Conservation (phyloP, 2,797 vertebrate species). For the Mus minutoides region DNA sequence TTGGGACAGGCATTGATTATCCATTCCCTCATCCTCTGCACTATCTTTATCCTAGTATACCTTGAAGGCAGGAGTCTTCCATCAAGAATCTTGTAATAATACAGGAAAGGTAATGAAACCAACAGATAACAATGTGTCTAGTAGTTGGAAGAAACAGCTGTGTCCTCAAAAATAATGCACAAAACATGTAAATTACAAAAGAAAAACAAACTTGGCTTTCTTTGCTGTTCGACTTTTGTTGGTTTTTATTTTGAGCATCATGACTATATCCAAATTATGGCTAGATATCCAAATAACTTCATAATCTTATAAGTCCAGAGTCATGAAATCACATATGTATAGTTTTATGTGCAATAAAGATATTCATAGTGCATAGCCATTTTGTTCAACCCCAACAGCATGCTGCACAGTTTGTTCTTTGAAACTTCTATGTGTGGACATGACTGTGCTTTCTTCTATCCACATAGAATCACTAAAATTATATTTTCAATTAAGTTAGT, state of each 20-base stretch:
- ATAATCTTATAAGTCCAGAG: neutral
- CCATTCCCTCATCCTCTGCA: no score
- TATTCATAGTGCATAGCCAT: neutral
- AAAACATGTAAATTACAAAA: neutral
- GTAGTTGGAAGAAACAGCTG: neutral
- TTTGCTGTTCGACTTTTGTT: neutral
- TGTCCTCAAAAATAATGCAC: neutral
- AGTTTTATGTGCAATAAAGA: neutral
- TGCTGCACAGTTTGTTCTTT: neutral
- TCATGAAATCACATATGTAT: neutral
- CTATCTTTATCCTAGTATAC: no score
- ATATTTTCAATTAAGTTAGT: conserved; percentile 11
- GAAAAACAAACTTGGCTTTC: neutral
- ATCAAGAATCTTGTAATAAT: neutral
- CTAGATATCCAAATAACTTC: neutral
- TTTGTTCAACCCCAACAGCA: neutral
- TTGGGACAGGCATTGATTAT: no score
- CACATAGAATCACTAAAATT: neutral
- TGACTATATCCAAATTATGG: neutral
- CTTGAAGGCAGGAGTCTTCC: no score
- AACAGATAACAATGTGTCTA: neutral
- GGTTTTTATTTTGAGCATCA: neutral
- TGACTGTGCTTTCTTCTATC: neutral
- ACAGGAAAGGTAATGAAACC: neutral
- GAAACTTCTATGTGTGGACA: neutral